Percentiles rank a stretch among this genome's conserved stretches.
Evolutionary conservation across 2,113 vertebrate genomes (phyloP).

Genomic region (Sminthopsis crassicaudata): DNA sequence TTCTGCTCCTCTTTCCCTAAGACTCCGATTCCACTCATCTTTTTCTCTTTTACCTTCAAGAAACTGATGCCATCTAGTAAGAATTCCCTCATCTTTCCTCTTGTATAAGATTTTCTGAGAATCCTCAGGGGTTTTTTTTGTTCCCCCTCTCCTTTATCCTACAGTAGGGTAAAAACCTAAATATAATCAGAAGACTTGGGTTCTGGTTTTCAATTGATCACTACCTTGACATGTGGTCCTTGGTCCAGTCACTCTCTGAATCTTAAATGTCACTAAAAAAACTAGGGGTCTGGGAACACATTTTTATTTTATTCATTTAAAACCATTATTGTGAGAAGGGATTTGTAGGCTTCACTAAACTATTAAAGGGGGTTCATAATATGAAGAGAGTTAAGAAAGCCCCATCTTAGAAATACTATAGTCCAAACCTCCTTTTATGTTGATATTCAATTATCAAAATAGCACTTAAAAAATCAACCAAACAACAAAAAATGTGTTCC

Average conservation of each 20-base stretch:
- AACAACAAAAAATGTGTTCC: neutral
- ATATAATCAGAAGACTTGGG: neutral
- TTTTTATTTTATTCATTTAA: too few species aligned
- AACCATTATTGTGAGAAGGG: too few species aligned
- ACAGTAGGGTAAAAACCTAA: neutral
- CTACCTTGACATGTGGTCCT: neutral
- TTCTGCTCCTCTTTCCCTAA: neutral
- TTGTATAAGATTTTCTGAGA: neutral
- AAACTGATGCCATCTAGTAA: neutral
- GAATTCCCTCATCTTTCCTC: neutral
- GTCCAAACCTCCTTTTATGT: too few species aligned
- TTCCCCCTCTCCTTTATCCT: neutral
- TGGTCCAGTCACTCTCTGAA: neutral
- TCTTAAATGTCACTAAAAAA: neutral
- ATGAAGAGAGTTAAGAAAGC: too few species aligned
- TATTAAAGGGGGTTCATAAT: too few species aligned
- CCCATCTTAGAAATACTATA: too few species aligned
- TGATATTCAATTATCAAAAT: neutral
- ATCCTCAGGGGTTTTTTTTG: neutral
- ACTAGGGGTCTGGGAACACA: too few species aligned
- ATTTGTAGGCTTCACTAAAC: too few species aligned
- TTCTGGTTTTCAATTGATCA: neutral
- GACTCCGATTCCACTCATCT: neutral
- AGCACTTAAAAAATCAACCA: too few species aligned
- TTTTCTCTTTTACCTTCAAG: neutral